Conservation (phyloP, 2,888 invertebrate species). For the Achlya flavicornis region DNA sequence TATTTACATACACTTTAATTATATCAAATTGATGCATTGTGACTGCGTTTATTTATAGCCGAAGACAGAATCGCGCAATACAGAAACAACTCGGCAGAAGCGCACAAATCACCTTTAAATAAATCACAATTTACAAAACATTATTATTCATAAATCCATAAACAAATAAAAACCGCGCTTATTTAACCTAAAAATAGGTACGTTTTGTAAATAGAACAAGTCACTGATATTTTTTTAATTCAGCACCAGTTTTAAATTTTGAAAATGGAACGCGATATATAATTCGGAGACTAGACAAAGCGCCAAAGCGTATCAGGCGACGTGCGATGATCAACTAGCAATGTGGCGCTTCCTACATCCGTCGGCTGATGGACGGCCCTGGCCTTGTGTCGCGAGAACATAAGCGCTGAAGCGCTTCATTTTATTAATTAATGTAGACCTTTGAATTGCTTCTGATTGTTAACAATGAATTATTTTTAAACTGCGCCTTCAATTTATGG, state of each 20-base stretch:
- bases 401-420: conserved; percentile 48
- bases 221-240: conserved; percentile 21
- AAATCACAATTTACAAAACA: neutral
- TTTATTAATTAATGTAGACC: conserved; percentile 47
- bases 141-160: too few relatives aligned
- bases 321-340: conserved; percentile 53
- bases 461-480: neutral
- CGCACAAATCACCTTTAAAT: neutral
- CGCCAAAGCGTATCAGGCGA: conserved; percentile 37
- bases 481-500: neutral
- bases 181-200: too few relatives aligned
- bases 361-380: conserved; percentile 48
- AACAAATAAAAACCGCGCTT: neutral
- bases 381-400: conserved; percentile 50
- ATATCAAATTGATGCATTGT: conserved; percentile 51
- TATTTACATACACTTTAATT: conserved; percentile 61
- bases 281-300: conserved; percentile 27
- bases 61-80: conserved; percentile 24
- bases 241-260: conserved; percentile 23
- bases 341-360: conserved; percentile 59
- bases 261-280: conserved; percentile 25
- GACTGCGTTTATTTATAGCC: conserved; percentile 38
- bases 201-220: neutral
- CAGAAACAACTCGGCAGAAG: conserved; percentile 17
- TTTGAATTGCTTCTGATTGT: conserved; percentile 11